phyloP scores from a whole-genome alignment of 2,888 invertebrate genomes.

The Stenurella melanura region DNA sequence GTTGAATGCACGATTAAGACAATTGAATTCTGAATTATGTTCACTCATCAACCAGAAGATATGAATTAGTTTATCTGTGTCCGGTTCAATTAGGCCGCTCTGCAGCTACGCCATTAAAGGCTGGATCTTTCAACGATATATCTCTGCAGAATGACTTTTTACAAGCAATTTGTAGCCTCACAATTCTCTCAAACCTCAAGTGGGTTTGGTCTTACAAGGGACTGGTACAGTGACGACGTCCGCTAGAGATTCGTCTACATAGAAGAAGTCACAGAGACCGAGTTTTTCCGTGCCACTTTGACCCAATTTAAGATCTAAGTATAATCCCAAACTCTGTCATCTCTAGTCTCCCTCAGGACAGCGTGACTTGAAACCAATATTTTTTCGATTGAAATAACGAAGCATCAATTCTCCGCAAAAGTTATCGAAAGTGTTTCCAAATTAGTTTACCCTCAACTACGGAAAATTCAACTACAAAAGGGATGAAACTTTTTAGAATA shows the following conservation, averaged over 20 bases:
- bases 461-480: conserved; percentile 35
- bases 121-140: conserved; percentile 24
- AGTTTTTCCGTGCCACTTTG: conserved; percentile 53
- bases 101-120: background rate
- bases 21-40: background rate
- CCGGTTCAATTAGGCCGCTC: conserved; percentile 32
- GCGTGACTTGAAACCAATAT: conserved; percentile 60
- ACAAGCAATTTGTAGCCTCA: conserved; percentile 45
- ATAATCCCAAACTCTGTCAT: conserved; percentile 55
- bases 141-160: conserved; percentile 47
- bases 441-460: conserved; percentile 42
- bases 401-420: conserved; percentile 40
- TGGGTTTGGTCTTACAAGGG: conserved; percentile 45
- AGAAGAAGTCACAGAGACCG: conserved; percentile 46
- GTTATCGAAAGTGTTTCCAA: conserved; percentile 43
- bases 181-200: conserved; percentile 44
- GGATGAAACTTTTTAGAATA: conserved; percentile 50
- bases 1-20: no score
- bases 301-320: conserved; percentile 56
- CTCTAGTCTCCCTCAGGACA: conserved; percentile 48
- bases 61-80: conserved; percentile 21
- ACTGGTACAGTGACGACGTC: conserved; percentile 19
- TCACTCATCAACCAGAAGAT: background rate
- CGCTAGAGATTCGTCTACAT: conserved; percentile 35
- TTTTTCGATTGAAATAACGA: conserved; percentile 56